Base-by-base conservation (phyloP, 2,888 invertebrate species). In the Hylaea fasciaria region DNA sequence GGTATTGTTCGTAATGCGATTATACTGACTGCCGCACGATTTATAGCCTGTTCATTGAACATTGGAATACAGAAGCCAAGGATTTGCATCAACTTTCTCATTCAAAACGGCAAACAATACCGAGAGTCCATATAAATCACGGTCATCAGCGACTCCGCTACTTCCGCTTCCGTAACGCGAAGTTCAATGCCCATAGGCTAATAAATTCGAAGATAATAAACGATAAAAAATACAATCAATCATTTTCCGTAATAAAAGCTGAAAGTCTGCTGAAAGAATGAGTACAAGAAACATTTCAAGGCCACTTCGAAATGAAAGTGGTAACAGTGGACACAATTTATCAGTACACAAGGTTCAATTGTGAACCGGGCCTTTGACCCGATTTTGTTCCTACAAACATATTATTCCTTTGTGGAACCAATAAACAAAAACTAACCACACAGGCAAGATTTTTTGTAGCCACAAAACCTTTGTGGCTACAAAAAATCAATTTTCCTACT, bases 231-330 rank as follows among this genome's bases (percentile, higher is more conserved):
- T 39, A 57, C 52, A 57, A 59, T 65, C 65, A 65, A 62, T 65
- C 65, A 65, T 60, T 48, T 57, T 53, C 46, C 32, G 22, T 54
- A 62, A 62, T 62, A 57, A 62, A 66, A 49, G 57, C 57, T 57
- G 56, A 43, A 61, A 56, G 61, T 32, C 7, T 8, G 32, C 22
- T 22, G 22, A 22, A 22, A 22, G 22, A 22, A 22, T 22, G 22
- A 22, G 10, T 50, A 61, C 48, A 62, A 48, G 56, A 52, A 52
- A 62, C 56, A 62, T 62, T 62, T 62, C 56, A 56, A 56, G 52
- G 61, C 22, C 40, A n/a, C 13, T n/a, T 9, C 14, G 44, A 44
- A 57, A 51, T 52, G 56, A 56, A 56, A 39, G 43, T 40, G 16
- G 3, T 0, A 5, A n/a, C 28, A 22, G n/a, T 47, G 48, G 5